A percentile compares a stretch with the other conserved stretches of the same genome.
Conservation (phyloP, 2,797 vertebrate species). For the Pteronotus mesoamericanus region DNA sequence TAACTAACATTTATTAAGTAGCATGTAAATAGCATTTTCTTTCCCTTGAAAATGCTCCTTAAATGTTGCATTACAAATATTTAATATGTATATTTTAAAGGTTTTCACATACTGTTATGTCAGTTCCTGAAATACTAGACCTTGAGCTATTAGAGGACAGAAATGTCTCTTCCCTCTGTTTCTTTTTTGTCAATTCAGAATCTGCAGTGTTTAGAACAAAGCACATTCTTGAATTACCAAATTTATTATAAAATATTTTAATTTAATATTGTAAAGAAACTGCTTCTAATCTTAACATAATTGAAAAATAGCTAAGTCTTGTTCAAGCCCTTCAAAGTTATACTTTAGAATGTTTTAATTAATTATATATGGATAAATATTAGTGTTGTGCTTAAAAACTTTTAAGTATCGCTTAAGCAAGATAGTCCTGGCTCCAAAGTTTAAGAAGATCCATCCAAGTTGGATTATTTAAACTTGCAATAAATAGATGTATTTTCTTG, state of each 20-base stretch:
- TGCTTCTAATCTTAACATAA: background rate
- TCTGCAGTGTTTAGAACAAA: background rate
- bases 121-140: background rate
- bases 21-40: background rate
- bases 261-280: background rate
- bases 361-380: background rate
- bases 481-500: constrained; percentile 85
- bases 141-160: background rate
- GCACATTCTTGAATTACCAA: background rate
- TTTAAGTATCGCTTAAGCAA: constrained; percentile 30
- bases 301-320: background rate
- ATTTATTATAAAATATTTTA: background rate
- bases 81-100: background rate
- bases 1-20: background rate
- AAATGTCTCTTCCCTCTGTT: background rate
- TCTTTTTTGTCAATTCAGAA: background rate
- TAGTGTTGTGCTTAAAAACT: background rate
- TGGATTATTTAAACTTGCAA: constrained; percentile 82
- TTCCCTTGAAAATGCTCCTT: background rate
- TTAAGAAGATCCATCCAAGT: constrained; percentile 74
- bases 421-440: constrained; percentile 30
- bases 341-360: background rate
- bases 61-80: background rate
- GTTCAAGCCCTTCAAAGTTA: background rate
- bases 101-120: background rate